phyloP scores from a whole-genome alignment of 2,888 invertebrate genomes.

The Anorthoa munda region DNA sequence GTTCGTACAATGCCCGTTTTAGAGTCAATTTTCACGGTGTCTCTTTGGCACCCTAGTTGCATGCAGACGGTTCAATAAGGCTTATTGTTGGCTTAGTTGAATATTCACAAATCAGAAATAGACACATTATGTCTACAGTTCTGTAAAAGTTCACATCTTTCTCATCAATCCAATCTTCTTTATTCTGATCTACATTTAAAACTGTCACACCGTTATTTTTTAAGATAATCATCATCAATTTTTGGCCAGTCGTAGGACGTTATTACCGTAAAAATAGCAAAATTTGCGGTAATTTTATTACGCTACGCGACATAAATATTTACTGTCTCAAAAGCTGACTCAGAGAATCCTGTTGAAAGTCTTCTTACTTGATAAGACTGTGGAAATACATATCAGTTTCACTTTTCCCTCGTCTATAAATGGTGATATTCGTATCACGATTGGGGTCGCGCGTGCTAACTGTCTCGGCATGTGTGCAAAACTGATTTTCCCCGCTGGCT shows the following conservation, averaged over 20 bases:
- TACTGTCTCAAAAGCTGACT: conserved; percentile 67
- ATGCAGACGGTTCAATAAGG: conserved; percentile 70
- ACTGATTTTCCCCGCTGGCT: conserved; percentile 70
- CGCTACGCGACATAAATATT: conserved; percentile 63
- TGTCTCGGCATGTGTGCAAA: conserved; percentile 75
- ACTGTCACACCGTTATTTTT: conserved; percentile 72
- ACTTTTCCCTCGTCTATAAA: conserved; percentile 87
- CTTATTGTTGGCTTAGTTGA: conserved; percentile 63
- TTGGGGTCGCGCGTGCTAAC: conserved; percentile 86
- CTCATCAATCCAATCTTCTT: background rate
- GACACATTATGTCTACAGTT: background rate
- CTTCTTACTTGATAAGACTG: conserved; percentile 78
- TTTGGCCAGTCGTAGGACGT: conserved; percentile 80
- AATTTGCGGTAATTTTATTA: conserved; percentile 74
- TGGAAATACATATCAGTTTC: conserved; percentile 87
- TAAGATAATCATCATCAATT: conserved; percentile 68
- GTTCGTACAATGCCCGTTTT: conserved; percentile 76
- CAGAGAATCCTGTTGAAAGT: conserved; percentile 88
- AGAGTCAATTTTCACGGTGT: conserved; percentile 81
- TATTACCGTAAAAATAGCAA: conserved; percentile 73
- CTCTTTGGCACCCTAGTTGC: conserved; percentile 75
- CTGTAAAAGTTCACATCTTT: background rate
- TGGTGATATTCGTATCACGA: conserved; percentile 88
- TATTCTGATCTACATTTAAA: conserved; percentile 8
- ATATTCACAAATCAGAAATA: conserved; percentile 53